Evolutionary conservation across 2,113 vertebrate species (phyloP), one percentile per base, ranked within the genome.

Genomic region (Chloropsis hardwickii): DNA sequence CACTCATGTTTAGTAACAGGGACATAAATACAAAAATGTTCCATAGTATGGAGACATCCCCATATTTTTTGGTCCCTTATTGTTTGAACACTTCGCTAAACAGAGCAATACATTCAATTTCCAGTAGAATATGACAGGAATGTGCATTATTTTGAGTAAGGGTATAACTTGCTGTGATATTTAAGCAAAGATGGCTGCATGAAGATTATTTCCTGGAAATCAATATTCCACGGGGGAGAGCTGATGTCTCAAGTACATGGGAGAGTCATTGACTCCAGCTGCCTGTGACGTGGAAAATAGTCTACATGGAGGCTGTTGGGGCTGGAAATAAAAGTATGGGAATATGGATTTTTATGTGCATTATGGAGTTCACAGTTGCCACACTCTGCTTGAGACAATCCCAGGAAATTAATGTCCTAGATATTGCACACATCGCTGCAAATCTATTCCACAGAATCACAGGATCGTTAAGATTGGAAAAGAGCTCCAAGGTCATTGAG

Each of bases 141-240:
- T 4, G 37, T 17, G 64, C 31, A 44, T 78, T 56, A n/a, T 81
- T 94, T 79, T 37, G 51, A 77, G 28, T 11, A 24, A 70, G 35
- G 71, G 39, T 27, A 15, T 14, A 56, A 39, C 29, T 61, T 82
- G 51, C 42, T 17, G 72, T 14, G 87, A 33, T 87, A 54, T 88
- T 94, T 88, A 86, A 92, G 78, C 64, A 77, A 86, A 85, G 90
- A 65, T 89, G 79, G 72, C 54, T 61, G 77, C 21, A n/a, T 29
- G 67, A 76, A 81, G 67, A 90, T 87, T 77, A 81, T 60, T 88
- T 94, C 93, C 88, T 94, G 64, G 92, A 92, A 96, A 95, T 95
- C 93, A 97, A 90, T 95, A 96, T 90, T 70, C 64, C 90, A 81
- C 4, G 1, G 8, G 85, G 79, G 31, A 92, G 56, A 85, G 83